These are phyloP conservation scores for Ciconia maguari DNA, from an alignment of 2,113 vertebrate species.

Conservation along the genomic window DNA sequence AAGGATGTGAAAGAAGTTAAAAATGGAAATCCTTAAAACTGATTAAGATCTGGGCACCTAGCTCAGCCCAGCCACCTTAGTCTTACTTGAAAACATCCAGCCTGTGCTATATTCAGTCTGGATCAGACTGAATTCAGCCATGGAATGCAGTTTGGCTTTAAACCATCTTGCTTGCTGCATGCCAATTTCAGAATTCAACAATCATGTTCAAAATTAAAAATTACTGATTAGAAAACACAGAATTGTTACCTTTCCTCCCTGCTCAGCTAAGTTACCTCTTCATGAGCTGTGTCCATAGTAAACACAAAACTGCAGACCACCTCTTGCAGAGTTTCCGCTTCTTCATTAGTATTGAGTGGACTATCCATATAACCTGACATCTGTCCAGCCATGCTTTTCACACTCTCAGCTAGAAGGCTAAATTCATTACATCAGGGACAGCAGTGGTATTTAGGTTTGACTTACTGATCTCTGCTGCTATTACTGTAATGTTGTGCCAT, in stretches of 20 bases:
- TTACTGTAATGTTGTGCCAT: slow-evolving; percentile 96
- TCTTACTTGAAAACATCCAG: not conserved
- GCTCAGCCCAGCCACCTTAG: not conserved
- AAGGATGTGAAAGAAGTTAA: not conserved
- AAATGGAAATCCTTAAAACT: not conserved
- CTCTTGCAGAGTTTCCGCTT: not conserved
- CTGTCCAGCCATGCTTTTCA: not conserved
- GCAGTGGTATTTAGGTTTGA: slow-evolving; percentile 31
- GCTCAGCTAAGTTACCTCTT: not conserved
- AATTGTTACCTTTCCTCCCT: not conserved
- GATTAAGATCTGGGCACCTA: not conserved
- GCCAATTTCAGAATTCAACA: not conserved
- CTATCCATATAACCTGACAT: not conserved
- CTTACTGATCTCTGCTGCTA: slow-evolving; percentile 94
- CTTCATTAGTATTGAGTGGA: not conserved
- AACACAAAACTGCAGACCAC: not conserved
- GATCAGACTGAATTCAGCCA: not conserved
- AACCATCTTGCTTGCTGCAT: not conserved
- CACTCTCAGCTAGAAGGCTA: not conserved
- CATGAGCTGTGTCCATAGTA: not conserved
- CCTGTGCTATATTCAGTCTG: not conserved
- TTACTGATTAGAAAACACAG: not conserved
- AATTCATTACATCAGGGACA: not conserved
- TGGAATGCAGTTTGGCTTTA: not conserved
- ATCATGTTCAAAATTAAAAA: not conserved